Evolutionary conservation across 37 sponge, comb jelly and placozoan genomes (phyloP), one percentile per base, ranked within the genome.

Genomic region (Cladorhizidae sp.): DNA sequence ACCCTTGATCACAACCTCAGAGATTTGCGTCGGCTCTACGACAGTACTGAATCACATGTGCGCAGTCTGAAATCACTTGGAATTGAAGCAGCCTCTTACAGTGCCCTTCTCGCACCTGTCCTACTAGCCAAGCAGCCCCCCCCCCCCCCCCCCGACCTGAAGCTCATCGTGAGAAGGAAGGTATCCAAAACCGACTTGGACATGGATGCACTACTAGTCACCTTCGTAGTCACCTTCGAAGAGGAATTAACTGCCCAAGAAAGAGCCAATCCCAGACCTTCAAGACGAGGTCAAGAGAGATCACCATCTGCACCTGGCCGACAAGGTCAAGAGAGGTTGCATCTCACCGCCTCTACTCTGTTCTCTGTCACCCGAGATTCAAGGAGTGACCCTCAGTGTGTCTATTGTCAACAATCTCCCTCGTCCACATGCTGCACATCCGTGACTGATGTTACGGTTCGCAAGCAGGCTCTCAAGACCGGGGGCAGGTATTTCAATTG

Each of bases 401-500:
- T 23, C 40, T 82, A 73, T 37, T 82, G 83, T 63, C 38, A 73
- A n/a, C 74, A 82, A 37, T 62, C 83, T 22, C 74, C 61, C 37
- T n/a, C 83, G 8, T 71, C 83, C 14, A 43, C 76, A 37, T 28
- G 50, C 17, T 77, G 88, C 41, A 38, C 58, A 1, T 22, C 64
- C 3, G 83, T 82, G 23, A 68, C 62, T 33, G 43, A 41, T 32
- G n/a, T 58, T 21, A 21, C 59, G 5, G 78, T 43, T 2, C 63
- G 88, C 25, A 82, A 82, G 55, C 78, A 76, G 32, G 58, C 71
- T 14, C 78, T 88, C n/a, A 77, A 64, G 40, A 77, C 6, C 12
- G 45, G 40, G 32, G 88, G 88, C 8, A 72, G 78, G n/a, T 83
- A 76, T 40, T 83, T 55, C 76, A 38, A 57, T 12, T 84, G 84